Evolutionary conservation across 2,888 invertebrate species (phyloP).

Genomic region (Eugnorisma glareosa): DNA sequence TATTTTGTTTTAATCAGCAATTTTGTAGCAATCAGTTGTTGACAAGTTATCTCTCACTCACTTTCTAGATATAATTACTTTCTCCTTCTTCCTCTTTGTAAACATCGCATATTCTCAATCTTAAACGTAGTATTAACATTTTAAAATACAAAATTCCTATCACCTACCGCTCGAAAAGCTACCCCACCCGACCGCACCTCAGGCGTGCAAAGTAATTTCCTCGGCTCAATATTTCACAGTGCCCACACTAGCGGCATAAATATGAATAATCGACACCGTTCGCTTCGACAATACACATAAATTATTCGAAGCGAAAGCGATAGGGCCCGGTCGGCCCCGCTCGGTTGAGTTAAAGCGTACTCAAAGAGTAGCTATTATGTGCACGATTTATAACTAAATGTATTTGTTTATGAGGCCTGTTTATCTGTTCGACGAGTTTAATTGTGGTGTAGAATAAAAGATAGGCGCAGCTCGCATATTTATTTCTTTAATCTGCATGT

Average conservation of each 20-base stretch:
- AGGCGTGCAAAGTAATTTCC: conserved; percentile 79
- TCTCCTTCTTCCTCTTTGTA: background rate
- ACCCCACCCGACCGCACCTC: conserved; percentile 63
- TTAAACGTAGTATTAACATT: background rate
- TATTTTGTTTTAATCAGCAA: background rate
- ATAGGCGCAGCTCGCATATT: conserved; percentile 20
- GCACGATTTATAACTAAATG: conserved; percentile 70
- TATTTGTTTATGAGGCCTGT: conserved; percentile 67
- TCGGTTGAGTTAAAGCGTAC: conserved; percentile 62
- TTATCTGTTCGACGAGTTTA: conserved; percentile 66
- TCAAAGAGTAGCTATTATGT: conserved; percentile 69
- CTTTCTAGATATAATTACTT: background rate
- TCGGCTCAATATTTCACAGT: conserved; percentile 78
- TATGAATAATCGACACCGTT: conserved; percentile 82
- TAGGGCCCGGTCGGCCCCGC: conserved; percentile 68
- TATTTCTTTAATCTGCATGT: conserved; percentile 1
- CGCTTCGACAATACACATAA: conserved; percentile 80
- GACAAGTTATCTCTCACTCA: background rate
- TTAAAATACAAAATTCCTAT: background rate
- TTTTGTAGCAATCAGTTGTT: background rate
- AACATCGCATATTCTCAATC: too few relatives aligned
- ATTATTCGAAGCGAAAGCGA: conserved; percentile 78
- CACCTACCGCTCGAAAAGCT: background rate
- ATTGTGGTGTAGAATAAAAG: conserved; percentile 62
- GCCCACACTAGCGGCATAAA: conserved; percentile 80